Base-by-base conservation (phyloP, 2,797 vertebrate genomes). In the Mus minutoides region DNA sequence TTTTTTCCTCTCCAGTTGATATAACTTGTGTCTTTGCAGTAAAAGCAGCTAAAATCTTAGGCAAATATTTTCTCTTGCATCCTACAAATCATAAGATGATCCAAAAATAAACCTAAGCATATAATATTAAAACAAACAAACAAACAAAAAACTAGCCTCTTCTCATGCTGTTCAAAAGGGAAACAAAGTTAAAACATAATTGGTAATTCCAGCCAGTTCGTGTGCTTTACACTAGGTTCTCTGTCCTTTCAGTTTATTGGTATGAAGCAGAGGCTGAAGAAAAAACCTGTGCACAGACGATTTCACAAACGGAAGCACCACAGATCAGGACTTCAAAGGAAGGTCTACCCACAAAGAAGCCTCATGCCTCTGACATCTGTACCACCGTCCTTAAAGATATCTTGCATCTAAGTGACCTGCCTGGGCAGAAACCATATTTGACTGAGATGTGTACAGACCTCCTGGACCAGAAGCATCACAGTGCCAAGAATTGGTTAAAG, bases 201-300 rank as follows among this genome's bases (percentile, higher is more conserved):
- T 67, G 40, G 40, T 43, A 43, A 62, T 9, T 76, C 4, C 29
- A 26, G n/a, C 17, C 10, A 34, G 24, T 13, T 14, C 54, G n/a
- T 22, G 26, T 83, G 67, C 22, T 29, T 64, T 49, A 92, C 76
- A 95, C 93, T 40, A 62, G 31, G 17, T 49, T 95, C 84, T 97
- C 60, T 96, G 37, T 92, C 58, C 49, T 97, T 94, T 93, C 88
- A 97, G 95, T n/a, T 73, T 88, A 60, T 77, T 77, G 67, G 64
- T 87, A 54, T 73, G 83, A 89, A 85, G 37, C 6, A 9, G 52
- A 96, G 37, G 40, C 92, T 73, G 79, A 88, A 82, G 90, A 91
- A 58, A 40, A 43, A 56, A 4, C 69, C 67, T 85, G 56, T 58
- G 37, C 11, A 19, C 82, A 86, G 34, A 54, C 34, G 13, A 9